phyloP scores from a whole-genome alignment of 2,888 invertebrate species.

The Mechanitis mazaeus region DNA sequence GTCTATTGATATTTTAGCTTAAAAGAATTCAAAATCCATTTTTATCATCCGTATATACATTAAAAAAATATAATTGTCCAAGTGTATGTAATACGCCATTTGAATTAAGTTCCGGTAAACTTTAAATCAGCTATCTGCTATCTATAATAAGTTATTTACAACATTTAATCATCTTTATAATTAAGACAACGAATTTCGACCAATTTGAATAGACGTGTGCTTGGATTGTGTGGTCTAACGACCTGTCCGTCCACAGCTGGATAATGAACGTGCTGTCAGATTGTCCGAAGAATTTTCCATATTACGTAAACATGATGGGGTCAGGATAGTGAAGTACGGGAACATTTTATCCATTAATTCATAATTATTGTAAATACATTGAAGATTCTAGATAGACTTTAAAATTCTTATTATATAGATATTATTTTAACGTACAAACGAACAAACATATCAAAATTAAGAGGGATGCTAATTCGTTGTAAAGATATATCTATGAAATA shows the following conservation, averaged over 20 bases:
- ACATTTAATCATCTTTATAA: neutral
- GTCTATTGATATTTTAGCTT: too few relatives aligned
- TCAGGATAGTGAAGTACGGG: too few relatives aligned
- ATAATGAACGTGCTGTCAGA: neutral
- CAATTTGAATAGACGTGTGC: slow-evolving; percentile 3
- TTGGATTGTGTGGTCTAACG: neutral
- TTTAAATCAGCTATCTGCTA: too few relatives aligned
- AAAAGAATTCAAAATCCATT: too few relatives aligned
- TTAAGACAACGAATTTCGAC: slow-evolving; percentile 12
- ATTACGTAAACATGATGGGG: too few relatives aligned
- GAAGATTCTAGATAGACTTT: neutral
- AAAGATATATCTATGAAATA: slow-evolving; percentile 2
- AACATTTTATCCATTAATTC: too few relatives aligned
- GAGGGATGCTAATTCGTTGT: slow-evolving; percentile 1
- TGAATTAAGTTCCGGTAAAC: too few relatives aligned
- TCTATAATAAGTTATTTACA: too few relatives aligned
- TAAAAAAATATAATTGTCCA: too few relatives aligned
- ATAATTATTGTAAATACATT: neutral
- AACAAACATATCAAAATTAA: slow-evolving; percentile 5
- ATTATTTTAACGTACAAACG: slow-evolving; percentile 5
- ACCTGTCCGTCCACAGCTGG: slow-evolving; percentile 11
- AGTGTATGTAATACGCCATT: too few relatives aligned
- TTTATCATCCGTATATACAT: too few relatives aligned
- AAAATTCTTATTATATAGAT: slow-evolving; percentile 2
- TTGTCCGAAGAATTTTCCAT: too few relatives aligned